phyloP scores from a whole-genome alignment of 2,888 invertebrate genomes.

The Cheilosia urbana region DNA sequence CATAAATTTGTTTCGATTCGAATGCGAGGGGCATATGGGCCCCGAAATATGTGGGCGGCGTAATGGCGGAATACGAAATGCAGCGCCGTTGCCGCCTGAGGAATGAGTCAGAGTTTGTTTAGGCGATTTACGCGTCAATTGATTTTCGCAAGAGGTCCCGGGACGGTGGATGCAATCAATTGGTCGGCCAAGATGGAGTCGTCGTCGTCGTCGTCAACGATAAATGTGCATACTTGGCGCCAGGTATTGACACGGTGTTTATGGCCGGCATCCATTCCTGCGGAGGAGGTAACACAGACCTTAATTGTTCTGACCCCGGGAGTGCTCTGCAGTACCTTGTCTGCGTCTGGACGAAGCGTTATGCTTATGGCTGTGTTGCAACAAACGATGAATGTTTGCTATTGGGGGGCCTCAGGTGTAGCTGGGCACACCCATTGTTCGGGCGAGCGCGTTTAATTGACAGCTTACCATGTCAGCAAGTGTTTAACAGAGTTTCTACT shows the following conservation, averaged over 20 bases:
- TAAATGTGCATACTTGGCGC: conserved; percentile 66
- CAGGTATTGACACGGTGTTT: conserved; percentile 64
- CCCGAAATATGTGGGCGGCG: conserved; percentile 66
- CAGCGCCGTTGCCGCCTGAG: conserved; percentile 29
- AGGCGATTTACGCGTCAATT: conserved; percentile 66
- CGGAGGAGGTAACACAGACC: conserved; percentile 66
- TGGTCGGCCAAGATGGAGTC: conserved; percentile 48
- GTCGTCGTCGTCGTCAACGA: conserved; percentile 51
- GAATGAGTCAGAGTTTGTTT: conserved; percentile 70
- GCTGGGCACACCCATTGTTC: conserved; percentile 65
- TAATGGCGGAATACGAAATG: conserved; percentile 33
- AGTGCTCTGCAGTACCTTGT: conserved; percentile 17
- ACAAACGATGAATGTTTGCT: conserved; percentile 31
- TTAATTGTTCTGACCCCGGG: conserved; percentile 73
- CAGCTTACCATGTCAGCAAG: conserved; percentile 73
- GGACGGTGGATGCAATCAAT: conserved; percentile 54
- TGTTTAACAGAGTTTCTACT: conserved; percentile 61
- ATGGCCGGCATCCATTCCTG: conserved; percentile 54
- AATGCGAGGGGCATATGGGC: conserved; percentile 40
- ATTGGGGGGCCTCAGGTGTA: conserved; percentile 61
- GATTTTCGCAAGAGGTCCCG: conserved; percentile 46
- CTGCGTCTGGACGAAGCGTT: conserved; percentile 45
- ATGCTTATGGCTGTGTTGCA: conserved; percentile 22
- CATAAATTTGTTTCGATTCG: conserved; percentile 66
- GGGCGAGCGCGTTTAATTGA: conserved; percentile 64